phyloP scores from a whole-genome alignment of 2,797 vertebrate species.

The Clarias fuscus region DNA sequence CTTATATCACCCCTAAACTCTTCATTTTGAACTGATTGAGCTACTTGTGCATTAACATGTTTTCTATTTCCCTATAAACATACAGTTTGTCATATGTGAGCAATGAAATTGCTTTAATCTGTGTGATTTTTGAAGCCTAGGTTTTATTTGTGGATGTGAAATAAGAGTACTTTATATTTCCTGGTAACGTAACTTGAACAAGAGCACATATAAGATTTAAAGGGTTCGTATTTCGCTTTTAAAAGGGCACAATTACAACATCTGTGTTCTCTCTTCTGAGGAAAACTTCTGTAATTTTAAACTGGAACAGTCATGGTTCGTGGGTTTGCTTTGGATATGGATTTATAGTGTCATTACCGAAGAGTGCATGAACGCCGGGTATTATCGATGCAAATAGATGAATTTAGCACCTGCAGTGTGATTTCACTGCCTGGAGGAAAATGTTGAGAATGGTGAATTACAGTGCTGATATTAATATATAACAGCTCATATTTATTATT shows the following conservation, averaged over 20 bases:
- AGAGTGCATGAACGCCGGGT: not conserved
- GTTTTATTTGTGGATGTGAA: not conserved
- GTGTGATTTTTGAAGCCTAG: not conserved
- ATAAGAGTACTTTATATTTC: not conserved
- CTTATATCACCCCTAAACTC: not conserved
- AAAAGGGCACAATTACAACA: not conserved
- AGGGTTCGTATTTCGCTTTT: not conserved
- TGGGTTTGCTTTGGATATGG: not conserved
- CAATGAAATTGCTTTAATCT: not conserved
- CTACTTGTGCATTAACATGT: not conserved
- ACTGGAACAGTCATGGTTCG: not conserved
- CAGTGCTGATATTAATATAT: not conserved
- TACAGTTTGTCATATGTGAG: not conserved
- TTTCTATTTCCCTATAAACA: not conserved
- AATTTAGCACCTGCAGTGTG: not conserved
- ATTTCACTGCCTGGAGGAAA: not conserved
- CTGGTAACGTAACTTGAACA: not conserved
- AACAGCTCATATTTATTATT: not conserved
- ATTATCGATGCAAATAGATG: not conserved
- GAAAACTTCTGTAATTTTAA: not conserved
- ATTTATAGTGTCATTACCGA: not conserved
- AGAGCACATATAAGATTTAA: not conserved
- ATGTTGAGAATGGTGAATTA: not conserved
- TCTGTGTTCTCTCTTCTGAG: not conserved
- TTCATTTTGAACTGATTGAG: not conserved